A percentile compares a stretch with the other conserved stretches of the same genome.
These are phyloP conservation scores for Solea solea DNA, from an alignment of 2,113 vertebrate species.

Conservation along the genomic window DNA sequence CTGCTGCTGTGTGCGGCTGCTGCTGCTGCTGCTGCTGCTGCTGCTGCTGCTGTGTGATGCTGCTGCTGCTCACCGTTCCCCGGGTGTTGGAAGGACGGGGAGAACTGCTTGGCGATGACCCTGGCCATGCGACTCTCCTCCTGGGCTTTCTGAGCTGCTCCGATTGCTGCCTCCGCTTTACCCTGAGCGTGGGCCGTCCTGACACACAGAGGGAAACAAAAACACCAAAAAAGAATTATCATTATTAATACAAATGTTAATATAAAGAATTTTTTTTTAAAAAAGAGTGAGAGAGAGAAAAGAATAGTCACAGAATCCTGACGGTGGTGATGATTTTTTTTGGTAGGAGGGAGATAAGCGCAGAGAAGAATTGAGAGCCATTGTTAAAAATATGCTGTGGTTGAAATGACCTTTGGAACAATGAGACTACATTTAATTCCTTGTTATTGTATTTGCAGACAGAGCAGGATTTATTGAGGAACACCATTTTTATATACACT, in stretches of 20 bases:
- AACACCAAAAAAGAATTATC: neutral
- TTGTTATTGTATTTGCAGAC: no score
- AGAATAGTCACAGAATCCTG: neutral
- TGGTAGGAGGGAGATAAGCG: no score
- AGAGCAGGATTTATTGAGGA: no score
- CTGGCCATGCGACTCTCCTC: constrained; percentile 95
- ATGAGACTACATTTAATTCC: no score
- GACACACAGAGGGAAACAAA: constrained; percentile 43
- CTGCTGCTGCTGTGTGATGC: no score
- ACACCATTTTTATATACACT: no score
- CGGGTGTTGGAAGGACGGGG: constrained; percentile 95
- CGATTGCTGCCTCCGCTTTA: constrained; percentile 91
- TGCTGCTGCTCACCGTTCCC: constrained; percentile 89
- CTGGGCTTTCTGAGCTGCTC: constrained; percentile 92
- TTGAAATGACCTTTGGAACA: neutral
- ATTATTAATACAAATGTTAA: no score
- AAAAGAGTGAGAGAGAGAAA: no score
- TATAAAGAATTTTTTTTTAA: no score
- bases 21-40: no score
- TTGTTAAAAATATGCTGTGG: neutral
- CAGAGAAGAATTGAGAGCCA: neutral
- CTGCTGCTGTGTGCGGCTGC: constrained; percentile 15
- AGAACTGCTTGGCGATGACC: constrained; percentile 98
- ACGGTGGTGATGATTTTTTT: no score
- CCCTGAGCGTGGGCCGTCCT: constrained; percentile 96